phyloP scores from a whole-genome alignment of 2,113 vertebrate genomes.

The Oreochromis aureus region DNA sequence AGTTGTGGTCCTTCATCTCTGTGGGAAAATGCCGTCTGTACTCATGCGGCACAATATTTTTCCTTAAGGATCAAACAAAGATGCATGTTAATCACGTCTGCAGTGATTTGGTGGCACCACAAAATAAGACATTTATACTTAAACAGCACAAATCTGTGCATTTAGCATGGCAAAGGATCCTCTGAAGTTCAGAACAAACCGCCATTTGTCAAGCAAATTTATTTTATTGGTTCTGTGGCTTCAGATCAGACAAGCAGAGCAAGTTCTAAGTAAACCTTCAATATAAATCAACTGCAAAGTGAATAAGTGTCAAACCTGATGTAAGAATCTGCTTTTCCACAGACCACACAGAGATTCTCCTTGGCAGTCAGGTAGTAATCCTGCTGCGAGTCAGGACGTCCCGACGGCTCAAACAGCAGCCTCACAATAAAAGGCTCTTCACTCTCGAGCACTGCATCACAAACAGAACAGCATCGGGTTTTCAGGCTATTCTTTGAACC shows the following conservation, averaged over 20 bases:
- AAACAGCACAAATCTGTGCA: not conserved
- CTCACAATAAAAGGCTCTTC: constrained; percentile 89
- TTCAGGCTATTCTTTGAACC: not conserved
- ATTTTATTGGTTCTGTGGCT: not conserved
- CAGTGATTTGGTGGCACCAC: not conserved
- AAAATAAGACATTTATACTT: not conserved
- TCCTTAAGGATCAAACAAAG: constrained; percentile 66
- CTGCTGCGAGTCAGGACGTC: constrained; percentile 89
- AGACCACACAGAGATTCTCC: constrained; percentile 95
- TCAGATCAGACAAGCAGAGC: not conserved
- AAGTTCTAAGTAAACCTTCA: not conserved
- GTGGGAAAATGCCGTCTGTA: constrained; percentile 93
- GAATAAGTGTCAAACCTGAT: constrained; percentile 78
- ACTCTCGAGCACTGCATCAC: constrained; percentile 80
- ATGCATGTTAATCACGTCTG: not conserved
- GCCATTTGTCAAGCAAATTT: not conserved
- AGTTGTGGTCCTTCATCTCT: constrained; percentile 99
- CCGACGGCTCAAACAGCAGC: constrained; percentile 91
- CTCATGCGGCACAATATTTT: constrained; percentile 94
- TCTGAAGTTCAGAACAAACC: not conserved
- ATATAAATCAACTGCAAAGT: not conserved
- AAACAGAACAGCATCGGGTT: not conserved
- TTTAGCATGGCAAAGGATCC: not conserved
- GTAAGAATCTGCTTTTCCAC: constrained; percentile 91
- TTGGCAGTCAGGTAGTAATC: constrained; percentile 96